A percentile compares a stretch with the other conserved stretches of the same genome.
Conservation (phyloP, 2,113 vertebrate species). For the Cercopithecus mona region DNA sequence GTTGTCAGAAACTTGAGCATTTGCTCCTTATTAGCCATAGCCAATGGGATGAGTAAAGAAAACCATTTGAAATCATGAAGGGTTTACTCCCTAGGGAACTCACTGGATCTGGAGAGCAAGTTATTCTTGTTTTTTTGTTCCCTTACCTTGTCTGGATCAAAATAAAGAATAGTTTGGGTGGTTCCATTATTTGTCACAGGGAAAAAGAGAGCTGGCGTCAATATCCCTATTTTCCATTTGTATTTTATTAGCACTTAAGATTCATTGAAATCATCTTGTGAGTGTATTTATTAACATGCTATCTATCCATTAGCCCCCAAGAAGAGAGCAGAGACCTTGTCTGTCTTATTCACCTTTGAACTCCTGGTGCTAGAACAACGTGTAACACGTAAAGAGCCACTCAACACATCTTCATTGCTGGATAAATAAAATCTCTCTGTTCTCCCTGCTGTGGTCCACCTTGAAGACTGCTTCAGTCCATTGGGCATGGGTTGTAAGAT, state of each 20-base stretch:
- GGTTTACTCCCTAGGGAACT: neutral
- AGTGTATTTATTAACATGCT: neutral
- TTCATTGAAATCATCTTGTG: neutral
- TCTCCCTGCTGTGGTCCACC: neutral
- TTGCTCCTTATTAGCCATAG: neutral
- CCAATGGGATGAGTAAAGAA: neutral
- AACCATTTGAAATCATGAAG: neutral
- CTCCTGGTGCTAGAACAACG: accelerated
- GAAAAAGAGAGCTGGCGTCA: neutral
- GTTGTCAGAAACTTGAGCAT: neutral
- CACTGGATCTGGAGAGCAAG: neutral
- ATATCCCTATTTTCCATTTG: neutral
- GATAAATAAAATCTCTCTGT: neutral
- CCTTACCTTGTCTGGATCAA: neutral
- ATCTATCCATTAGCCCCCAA: accelerated
- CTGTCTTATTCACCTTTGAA: neutral
- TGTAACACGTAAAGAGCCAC: too few relatives aligned
- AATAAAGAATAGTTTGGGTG: neutral
- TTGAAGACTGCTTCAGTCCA: neutral
- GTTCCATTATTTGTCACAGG: neutral
- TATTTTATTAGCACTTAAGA: neutral
- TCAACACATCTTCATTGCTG: neutral
- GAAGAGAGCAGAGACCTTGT: neutral
- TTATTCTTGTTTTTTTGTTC: constrained; percentile 18
- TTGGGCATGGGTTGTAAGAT: neutral